A percentile compares a stretch with the other conserved stretches of the same genome.
Conservation (phyloP, 1,140 invertebrate genomes). For the Tetramorium parvispinum region DNA sequence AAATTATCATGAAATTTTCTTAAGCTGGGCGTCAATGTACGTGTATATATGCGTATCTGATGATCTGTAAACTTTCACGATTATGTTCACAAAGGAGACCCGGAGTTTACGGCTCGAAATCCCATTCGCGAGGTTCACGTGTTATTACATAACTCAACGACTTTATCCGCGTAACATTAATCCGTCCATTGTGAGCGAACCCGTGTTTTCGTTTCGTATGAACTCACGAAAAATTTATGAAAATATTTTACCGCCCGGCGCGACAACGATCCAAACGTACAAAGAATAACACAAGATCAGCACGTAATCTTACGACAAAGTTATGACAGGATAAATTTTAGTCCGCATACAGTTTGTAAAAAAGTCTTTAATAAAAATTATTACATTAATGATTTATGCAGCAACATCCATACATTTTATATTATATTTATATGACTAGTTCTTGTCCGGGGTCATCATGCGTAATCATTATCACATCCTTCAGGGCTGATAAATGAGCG, state of each 20-base stretch:
- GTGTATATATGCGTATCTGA: not conserved
- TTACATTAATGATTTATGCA: not conserved
- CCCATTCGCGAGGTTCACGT: not conserved
- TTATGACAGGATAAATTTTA: not conserved
- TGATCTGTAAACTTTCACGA: not conserved
- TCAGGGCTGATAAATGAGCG: slow-evolving; percentile 52
- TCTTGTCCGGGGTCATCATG: not conserved
- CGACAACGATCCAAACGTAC: not conserved
- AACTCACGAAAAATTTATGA: not conserved
- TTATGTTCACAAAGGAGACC: not conserved
- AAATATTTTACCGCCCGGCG: not conserved
- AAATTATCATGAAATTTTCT: not conserved
- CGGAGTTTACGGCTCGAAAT: not conserved
- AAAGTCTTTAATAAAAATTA: slow-evolving; percentile 35
- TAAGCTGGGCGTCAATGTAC: not conserved
- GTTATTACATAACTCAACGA: not conserved
- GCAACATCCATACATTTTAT: not conserved
- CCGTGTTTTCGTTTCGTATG: not conserved
- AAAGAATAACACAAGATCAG: not conserved
- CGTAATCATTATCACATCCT: not conserved
- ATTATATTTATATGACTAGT: slow-evolving; percentile 27
- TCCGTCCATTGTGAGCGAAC: not conserved
- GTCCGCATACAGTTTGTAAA: not conserved
- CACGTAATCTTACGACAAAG: not conserved
- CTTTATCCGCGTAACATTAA: not conserved